Evolutionary conservation across 1,140 invertebrate species (phyloP), one percentile per base, ranked within the genome.

Genomic region (Drosophila sp.): DNA sequence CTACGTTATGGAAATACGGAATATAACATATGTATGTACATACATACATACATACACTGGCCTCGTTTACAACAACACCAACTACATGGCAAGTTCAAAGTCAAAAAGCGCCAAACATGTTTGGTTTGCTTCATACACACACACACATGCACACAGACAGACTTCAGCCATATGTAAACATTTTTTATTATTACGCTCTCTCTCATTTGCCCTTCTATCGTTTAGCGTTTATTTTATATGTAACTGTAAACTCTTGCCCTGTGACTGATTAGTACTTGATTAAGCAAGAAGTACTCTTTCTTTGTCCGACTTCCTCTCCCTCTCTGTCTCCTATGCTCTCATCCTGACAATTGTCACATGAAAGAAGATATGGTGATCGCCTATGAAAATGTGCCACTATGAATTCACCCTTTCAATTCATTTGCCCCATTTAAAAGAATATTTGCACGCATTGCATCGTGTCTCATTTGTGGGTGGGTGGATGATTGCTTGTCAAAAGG

Each of bases 51-150:
- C 17, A 5, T 4, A n/a, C 3, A 3, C 41, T 23, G 44, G 17
- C 44, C 44, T 50, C 44, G 44, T 6, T 50, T 27, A 50, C 44
- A 50, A 33, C 54, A 58, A 50, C 41, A 65, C 38, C 41, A 75
- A 68, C 30, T 44, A 61, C 35, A 56, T 44, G 7, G 66, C 82
- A 86, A 84, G 81, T 84, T 84, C 81, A 84, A 84, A 84, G 82
- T 84, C 81, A 70, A 68, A 50, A 65, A 60, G 25, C 58, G 30
- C 55, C 73, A 77, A 80, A 84, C 73, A 86, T 85, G 69, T 85
- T 84, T 86, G 64, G 70, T 67, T 84, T 86, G 64, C 68, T 67
- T 65, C 35, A 60, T 2, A 60, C 57, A 38, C 57, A 38, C 7
- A 25, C 57, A 25, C 30, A 23, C 17, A 10, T 10, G 38, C 8